Conservation (phyloP, 2,113 vertebrate species). For the Cyanoliseus patagonus region DNA sequence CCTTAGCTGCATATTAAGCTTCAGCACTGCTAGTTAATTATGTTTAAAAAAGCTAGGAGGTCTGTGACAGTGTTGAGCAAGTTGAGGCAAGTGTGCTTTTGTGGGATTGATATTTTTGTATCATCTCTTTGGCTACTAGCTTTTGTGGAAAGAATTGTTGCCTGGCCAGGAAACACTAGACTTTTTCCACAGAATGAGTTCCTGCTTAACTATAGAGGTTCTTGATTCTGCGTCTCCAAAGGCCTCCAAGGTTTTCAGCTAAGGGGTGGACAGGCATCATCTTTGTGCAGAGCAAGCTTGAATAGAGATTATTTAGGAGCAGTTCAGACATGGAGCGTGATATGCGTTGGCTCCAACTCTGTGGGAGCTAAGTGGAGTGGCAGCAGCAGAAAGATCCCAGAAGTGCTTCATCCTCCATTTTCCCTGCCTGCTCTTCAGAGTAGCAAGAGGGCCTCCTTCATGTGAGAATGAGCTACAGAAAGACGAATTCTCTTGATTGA, state of each 20-base stretch:
- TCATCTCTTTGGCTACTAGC: not conserved
- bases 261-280: not conserved
- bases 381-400: not conserved
- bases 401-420: not conserved
- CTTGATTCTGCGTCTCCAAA: not conserved
- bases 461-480: not conserved
- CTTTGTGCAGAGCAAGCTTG: not conserved
- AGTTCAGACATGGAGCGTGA: not conserved
- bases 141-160: not conserved
- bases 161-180: not conserved
- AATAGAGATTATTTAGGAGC: not conserved
- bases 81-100: not conserved
- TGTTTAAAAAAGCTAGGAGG: not conserved
- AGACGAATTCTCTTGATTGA: not conserved
- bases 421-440: not conserved
- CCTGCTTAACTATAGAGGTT: not conserved
- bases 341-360: not conserved
- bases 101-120: not conserved
- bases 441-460: not conserved
- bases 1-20: not conserved
- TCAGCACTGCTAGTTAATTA: not conserved
- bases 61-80: not conserved
- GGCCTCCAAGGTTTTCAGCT: not conserved
- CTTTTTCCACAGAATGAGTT: not conserved
- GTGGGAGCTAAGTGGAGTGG: not conserved